phyloP scores from a whole-genome alignment of 2,797 vertebrate species.

The Kryptopterus vitreolus region DNA sequence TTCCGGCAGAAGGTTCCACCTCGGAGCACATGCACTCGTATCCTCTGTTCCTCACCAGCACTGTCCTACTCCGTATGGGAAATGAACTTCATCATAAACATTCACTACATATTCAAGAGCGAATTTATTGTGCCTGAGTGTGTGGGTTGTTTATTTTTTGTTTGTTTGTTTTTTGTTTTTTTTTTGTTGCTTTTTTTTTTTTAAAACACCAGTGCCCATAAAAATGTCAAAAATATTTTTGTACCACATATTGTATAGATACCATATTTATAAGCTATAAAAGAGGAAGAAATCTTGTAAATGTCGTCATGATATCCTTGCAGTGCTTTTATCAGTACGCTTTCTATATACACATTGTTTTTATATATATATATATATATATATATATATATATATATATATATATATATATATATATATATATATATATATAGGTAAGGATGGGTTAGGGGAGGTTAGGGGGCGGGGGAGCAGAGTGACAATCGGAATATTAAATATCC shows the following conservation, averaged over 20 bases:
- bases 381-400: no score
- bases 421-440: no score
- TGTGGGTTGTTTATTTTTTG: not conserved
- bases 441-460: no score
- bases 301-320: constrained; percentile 84
- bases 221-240: constrained; percentile 87
- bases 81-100: constrained; percentile 29
- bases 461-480: no score
- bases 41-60: constrained; percentile 12
- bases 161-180: constrained; percentile 47
- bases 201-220: constrained; percentile 72
- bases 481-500: no score
- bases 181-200: not conserved
- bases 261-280: constrained; percentile 91
- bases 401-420: no score
- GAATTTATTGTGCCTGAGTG: constrained; percentile 77
- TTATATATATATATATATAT: no score
- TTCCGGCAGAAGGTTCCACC: constrained; percentile 7
- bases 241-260: constrained; percentile 86
- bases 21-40: constrained; percentile 33
- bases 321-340: constrained; percentile 78
- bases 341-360: constrained; percentile 74
- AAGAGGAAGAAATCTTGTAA: constrained; percentile 77
- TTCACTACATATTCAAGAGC: constrained; percentile 59
- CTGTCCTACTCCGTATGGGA: not conserved